Base-by-base conservation (phyloP, 1,140 invertebrate species). In the Drosophila sechellia region DNA sequence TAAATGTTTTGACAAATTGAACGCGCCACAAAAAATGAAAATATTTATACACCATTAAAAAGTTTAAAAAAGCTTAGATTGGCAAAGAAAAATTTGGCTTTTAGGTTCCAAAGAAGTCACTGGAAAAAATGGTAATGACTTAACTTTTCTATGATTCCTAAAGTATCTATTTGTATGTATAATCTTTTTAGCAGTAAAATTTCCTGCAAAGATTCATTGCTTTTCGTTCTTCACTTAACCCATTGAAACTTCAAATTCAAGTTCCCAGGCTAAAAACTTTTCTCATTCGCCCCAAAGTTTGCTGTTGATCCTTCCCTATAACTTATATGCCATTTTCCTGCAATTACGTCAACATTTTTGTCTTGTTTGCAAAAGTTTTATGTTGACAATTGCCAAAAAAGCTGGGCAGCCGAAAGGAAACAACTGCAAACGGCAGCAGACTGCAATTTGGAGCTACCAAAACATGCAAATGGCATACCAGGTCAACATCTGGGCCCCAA, bases 391-490 rank as follows among this genome's bases (percentile, higher is more conserved):
- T 79, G 84, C 65, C 79, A 87, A 87, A 79, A 70, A 63, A 56
- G 40, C 45, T 64, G 52, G 34, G 17, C 42, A 42, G 25, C 17
- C 37, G 27, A 73, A 64, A 56, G 43, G 75, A 60, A 71, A 61
- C 39, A 72, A 58, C 73, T 74, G 63, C 57, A 59, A 74, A 39
- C 73, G 74, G 63, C 57, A 68, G 54, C 56, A 63, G 42, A 55
- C 49, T 58, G 77, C 83, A 87, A 76, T 79, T 86, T 65, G 64
- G 65, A 79, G 84, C 75, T 53, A 55, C 45, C 61, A 64, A 73
- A 61, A 89, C 84, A 89, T 89, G 84, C 84, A 89, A 89, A 89
- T 84, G 69, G 85, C 84, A 89, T 89, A 75, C 84, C 84, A 89
- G 83, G 83, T 87, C 83, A 87, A 69, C 76, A 81, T 76, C 60